Conservation (phyloP, 2,797 vertebrate species). For the Paedocypris micromegethes region DNA sequence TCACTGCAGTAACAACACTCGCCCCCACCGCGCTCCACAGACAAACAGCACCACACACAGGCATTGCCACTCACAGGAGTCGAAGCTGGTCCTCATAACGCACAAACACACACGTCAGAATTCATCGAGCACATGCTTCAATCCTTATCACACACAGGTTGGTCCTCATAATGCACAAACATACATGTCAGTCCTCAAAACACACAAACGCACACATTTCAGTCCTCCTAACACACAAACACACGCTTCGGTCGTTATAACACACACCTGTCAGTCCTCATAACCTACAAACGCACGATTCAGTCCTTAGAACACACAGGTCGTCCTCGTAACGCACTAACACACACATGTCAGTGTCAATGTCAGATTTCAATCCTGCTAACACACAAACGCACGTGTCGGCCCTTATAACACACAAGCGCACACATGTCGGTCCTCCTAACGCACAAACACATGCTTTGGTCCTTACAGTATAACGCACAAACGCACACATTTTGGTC, state of each 20-base stretch:
- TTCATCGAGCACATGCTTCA: not conserved
- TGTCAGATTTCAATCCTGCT: not conserved
- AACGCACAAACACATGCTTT: slow-evolving; percentile 17
- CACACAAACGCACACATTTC: not conserved
- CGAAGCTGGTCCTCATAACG: slow-evolving; percentile 15
- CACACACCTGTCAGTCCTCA: too few relatives aligned
- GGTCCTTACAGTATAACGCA: not conserved
- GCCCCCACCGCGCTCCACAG: slow-evolving; percentile 34
- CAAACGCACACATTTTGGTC: too few relatives aligned
- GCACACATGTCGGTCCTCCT: not conserved
- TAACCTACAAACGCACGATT: slow-evolving; percentile 24
- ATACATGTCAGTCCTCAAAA: slow-evolving; percentile 19
- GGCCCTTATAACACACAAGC: not conserved
- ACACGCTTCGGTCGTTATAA: too few relatives aligned
- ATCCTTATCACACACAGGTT: not conserved
- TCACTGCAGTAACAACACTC: slow-evolving; percentile 71
- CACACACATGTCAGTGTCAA: slow-evolving; percentile 22
- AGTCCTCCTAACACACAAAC: slow-evolving; percentile 24
- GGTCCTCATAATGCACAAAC: slow-evolving; percentile 26
- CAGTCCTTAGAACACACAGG: slow-evolving; percentile 19
- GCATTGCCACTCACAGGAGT: slow-evolving; percentile 20
- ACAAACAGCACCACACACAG: slow-evolving; percentile 46
- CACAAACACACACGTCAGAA: slow-evolving; percentile 31
- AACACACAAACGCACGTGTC: slow-evolving; percentile 36
- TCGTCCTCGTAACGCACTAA: slow-evolving; percentile 25